Base-by-base conservation (phyloP, 2,888 invertebrate species). In the Drosophila crucigera region DNA sequence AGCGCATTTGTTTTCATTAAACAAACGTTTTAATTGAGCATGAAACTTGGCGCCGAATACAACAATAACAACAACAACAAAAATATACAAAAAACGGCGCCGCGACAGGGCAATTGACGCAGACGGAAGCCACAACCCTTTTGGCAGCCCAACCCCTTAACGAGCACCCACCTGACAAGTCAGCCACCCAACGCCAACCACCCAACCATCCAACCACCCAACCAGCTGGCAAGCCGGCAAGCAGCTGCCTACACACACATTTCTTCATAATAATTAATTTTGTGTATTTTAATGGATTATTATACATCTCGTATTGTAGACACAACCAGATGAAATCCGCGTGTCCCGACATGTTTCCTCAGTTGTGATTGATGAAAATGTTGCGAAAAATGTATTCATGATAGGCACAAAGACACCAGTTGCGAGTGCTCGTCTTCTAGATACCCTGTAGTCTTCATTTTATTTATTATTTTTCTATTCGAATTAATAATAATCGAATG, bases 1-100 rank as follows among this genome's bases (percentile, higher is more conserved):
- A 93, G 92, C 92, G 89, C 92, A 92, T 93, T 93, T 92, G 91
- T 93, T 93, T 93, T 92, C 93, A 93, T 93, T 93, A 93, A 91
- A 86, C 89, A 86, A 92, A 91, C 90, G 85, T 91, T 92, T 92
- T 92, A 92, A 91, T 91, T 88, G 89, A 91, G 91, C 89, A 84
- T 91, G 85, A 90, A 91, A 91, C 80, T 89, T 91, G 91, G 92
- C 91, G 91, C 92, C 91, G 77, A 71, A 67, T 33, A 64, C 68
- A 68, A 72, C 67, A 71, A 55, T 55, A 50, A 22, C 22, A 54
- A 5, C 35, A 35, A 10, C 35, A 72, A 52, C 52, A 47, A 11
- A 6, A 30, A 5, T 16, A 52, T 68, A 78, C 71, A 73, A 64
- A 62, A n/a, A 22, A 43, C 30, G 41, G 10, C 30, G 30, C 30